Percentiles rank a stretch among this genome's conserved stretches.
These are phyloP conservation scores for Leptatherina wallacei DNA, from an alignment of 2,797 vertebrate genomes.

Conservation along the genomic window DNA sequence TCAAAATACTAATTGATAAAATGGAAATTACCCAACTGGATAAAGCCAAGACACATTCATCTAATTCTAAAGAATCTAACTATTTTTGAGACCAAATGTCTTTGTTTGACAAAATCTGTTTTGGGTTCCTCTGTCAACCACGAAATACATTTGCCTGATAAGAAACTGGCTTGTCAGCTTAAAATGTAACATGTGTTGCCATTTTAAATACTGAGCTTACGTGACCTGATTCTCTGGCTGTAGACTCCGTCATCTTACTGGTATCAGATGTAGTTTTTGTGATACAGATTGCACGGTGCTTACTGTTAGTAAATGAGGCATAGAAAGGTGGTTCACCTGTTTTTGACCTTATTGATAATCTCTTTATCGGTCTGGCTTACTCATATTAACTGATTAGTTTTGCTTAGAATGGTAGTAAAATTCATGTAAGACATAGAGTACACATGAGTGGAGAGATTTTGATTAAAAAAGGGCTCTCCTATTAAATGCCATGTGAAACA, in stretches of 20 bases:
- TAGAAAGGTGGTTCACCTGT: constrained; percentile 34
- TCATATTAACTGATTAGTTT: constrained; percentile 8
- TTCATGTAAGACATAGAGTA: background rate
- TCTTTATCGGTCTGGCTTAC: constrained; percentile 23
- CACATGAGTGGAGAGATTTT: constrained; percentile 5
- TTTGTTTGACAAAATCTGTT: constrained; percentile 17
- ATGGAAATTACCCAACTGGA: constrained; percentile 27
- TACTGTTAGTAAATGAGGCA: constrained; percentile 45
- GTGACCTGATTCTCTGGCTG: constrained; percentile 56
- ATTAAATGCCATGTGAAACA: constrained; percentile 36
- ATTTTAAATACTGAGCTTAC: constrained; percentile 60
- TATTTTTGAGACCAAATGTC: constrained; percentile 23
- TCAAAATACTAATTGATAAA: constrained; percentile 38
- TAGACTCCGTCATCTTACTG: constrained; percentile 31
- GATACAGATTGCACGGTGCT: constrained; percentile 32
- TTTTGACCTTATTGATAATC: constrained; percentile 63
- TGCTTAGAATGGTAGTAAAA: constrained; percentile 18
- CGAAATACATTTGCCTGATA: constrained; percentile 40
- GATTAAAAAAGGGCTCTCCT: background rate
- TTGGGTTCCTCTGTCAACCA: constrained; percentile 45
- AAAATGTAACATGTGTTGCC: constrained; percentile 59
- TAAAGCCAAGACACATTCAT: constrained; percentile 30
- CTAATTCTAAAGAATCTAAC: constrained; percentile 18
- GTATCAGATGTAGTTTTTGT: constrained; percentile 60
- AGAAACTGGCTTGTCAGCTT: constrained; percentile 51